Evolutionary conservation across 2,797 vertebrate genomes (phyloP).

Genomic region (Liparis tanakae): DNA sequence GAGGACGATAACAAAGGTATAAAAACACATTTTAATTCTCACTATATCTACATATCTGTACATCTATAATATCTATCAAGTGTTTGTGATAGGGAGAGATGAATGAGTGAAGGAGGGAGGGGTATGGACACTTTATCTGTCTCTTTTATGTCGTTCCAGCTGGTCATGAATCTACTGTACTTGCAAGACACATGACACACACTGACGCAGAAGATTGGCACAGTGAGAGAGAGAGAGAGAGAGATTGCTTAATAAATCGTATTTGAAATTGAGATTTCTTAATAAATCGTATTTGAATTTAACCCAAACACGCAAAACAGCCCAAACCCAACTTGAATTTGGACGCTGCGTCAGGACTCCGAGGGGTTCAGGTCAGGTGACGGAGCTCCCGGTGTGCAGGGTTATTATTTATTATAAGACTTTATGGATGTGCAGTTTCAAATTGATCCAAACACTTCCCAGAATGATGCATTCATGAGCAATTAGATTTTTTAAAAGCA

Average conservation of each 20-base stretch:
- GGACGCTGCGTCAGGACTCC: neutral
- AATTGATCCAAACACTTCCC: neutral
- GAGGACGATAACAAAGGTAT: neutral
- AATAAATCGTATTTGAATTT: neutral
- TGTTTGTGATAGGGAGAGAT: neutral
- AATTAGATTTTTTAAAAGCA: slow-evolving; percentile 6
- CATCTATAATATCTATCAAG: neutral
- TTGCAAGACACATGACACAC: neutral
- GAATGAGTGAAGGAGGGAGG: neutral
- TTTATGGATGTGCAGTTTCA: neutral
- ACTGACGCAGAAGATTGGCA: neutral
- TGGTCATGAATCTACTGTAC: neutral
- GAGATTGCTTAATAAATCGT: no score
- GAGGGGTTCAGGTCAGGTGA: neutral
- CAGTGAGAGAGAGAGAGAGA: neutral
- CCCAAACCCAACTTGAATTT: neutral
- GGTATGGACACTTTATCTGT: neutral
- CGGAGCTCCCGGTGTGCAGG: neutral
- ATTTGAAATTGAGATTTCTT: no score
- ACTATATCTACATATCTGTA: no score
- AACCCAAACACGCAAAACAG: neutral
- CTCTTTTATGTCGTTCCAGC: neutral
- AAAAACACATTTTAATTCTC: neutral
- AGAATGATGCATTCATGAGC: slow-evolving; percentile 12
- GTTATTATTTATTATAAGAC: neutral